These are phyloP conservation scores for Anoura caudifer DNA, from an alignment of 2,113 vertebrate genomes.

Conservation along the genomic window DNA sequence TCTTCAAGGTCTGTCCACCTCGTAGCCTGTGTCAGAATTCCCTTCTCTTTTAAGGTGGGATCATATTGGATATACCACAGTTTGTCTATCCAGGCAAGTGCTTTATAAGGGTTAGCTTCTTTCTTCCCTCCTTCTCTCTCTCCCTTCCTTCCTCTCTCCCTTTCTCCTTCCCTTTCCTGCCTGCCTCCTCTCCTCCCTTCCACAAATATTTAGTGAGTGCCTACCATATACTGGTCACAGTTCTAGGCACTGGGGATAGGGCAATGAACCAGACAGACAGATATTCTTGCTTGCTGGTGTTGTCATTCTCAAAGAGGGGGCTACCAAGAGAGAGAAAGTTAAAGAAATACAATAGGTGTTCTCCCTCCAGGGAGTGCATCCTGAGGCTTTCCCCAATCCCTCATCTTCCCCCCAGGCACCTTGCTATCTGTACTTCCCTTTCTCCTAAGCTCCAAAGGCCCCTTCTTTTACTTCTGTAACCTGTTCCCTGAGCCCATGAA, in stretches of 20 bases:
- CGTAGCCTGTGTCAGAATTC: background rate
- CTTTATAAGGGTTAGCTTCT: background rate
- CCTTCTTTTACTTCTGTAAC: too few relatives aligned
- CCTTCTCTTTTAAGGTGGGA: background rate
- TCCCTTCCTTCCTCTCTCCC: background rate
- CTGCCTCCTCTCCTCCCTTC: background rate
- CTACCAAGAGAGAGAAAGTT: background rate
- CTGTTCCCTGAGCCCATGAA: too few relatives aligned
- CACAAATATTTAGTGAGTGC: background rate
- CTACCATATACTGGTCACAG: rapidly evolving
- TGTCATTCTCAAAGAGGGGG: background rate
- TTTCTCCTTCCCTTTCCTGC: too few relatives aligned
- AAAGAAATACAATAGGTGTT: background rate
- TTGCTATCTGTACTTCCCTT: too few relatives aligned
- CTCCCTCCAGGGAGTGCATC: too few relatives aligned
- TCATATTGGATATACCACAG: background rate
- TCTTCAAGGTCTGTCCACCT: background rate
- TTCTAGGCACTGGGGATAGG: background rate
- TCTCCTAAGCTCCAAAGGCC: too few relatives aligned
- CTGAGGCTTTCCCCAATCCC: too few relatives aligned
- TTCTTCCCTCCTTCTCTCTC: background rate
- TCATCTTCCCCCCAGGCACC: too few relatives aligned
- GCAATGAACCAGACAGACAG: background rate
- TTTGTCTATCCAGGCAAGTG: background rate
- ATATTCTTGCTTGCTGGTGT: background rate